Base-by-base conservation (phyloP, 2,113 vertebrate genomes). In the Nannobrachium achirus region DNA sequence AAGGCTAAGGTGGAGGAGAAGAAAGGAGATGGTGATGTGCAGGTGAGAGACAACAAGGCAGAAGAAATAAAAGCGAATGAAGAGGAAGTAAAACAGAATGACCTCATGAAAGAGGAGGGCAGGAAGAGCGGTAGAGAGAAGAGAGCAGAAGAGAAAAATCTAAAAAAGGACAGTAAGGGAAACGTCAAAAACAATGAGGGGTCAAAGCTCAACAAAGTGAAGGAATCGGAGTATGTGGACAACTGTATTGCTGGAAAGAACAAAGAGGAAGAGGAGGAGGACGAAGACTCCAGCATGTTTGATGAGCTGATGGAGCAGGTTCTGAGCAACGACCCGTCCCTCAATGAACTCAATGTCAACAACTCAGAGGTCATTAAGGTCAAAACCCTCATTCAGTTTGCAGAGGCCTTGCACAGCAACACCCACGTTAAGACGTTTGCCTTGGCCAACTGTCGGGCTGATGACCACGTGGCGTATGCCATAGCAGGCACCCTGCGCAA, bases 301-400 rank as follows among this genome's bases (percentile, higher is more conserved):
- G 96, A 98, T 0, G 97, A 99, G 82, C 92, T 95, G 4, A 91
- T 99, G 38, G 95, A 98, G 76, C 93, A 88, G 63, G 95, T 99
- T 79, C 91, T 86, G 56, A 92, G 88, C 83, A 95, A 99, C 0
- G 94, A 99, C 7, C 87, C 94, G 0, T 84, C 90, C 51, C 86
- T 96, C 71, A 86, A 81, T 0, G 97, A 98, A 58, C 93, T 99
- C 74, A 99, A 97, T 0, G 93, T 99, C 51, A 99, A 99, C 93
- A 99, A 99, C 92, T 98, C 96, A 0, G 98, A 99, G 79, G 96
- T 96, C 66, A 98, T 99, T 86, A 98, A 93, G 67, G 93, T 89
- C 0, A 97, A 98, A 81, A 97, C 96, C 3, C 84, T 99, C 69
- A 96, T 98, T 16, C 94, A 95, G 64, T 99, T 99, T 60, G 91